A percentile compares a stretch with the other conserved stretches of the same genome.
Conservation (phyloP, 2,113 vertebrate species). For the Catharus fuscescens region DNA sequence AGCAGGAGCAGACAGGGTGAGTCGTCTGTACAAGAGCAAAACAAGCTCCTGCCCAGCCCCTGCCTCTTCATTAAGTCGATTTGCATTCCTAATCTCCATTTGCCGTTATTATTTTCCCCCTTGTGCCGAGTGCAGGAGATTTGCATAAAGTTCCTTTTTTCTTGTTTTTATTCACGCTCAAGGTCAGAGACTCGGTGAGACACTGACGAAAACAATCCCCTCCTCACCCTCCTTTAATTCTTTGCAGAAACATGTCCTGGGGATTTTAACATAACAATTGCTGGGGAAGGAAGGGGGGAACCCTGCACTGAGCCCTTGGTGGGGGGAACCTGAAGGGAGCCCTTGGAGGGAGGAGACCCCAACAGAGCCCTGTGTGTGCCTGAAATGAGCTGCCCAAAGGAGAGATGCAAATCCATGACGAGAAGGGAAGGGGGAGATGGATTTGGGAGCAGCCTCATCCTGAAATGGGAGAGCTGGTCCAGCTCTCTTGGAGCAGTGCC, state of each 20-base stretch:
- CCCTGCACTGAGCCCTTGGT: not conserved
- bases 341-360: slow-evolving; percentile 10
- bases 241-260: slow-evolving; percentile 62
- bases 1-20: not conserved
- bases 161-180: slow-evolving; percentile 71
- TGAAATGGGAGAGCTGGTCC: not conserved
- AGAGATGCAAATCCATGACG: not conserved
- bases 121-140: slow-evolving; percentile 58
- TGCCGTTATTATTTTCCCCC: slow-evolving; percentile 65
- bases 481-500: not conserved
- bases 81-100: slow-evolving; percentile 72
- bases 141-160: slow-evolving; percentile 74
- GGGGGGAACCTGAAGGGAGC: not conserved
- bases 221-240: slow-evolving; percentile 66
- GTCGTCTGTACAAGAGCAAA: slow-evolving; percentile 29
- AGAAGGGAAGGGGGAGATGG: not conserved
- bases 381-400: not conserved
- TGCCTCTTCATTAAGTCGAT: slow-evolving; percentile 62
- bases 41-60: slow-evolving; percentile 55
- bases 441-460: not conserved
- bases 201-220: slow-evolving; percentile 63
- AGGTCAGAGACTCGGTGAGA: slow-evolving; percentile 73
- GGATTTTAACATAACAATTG: slow-evolving; percentile 69
- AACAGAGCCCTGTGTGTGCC: slow-evolving; percentile 25
- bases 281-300: not conserved